Conservation (phyloP, 2,888 invertebrate species). For the Neria commutata region DNA sequence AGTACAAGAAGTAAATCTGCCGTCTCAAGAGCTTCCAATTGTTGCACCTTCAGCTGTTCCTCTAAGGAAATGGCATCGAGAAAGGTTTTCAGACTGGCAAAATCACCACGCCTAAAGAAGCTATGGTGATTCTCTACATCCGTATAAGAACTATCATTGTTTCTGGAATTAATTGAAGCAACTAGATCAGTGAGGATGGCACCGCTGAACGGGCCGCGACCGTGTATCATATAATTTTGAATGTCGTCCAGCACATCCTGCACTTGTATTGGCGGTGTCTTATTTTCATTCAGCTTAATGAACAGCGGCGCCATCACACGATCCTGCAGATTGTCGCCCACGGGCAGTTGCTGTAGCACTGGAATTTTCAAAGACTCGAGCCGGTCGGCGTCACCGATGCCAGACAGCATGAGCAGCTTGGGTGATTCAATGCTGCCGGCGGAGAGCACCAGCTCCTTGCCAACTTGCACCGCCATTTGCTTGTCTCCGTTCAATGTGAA, state of each 20-base stretch:
- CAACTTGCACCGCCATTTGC: slow-evolving; percentile 37
- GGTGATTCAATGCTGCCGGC: slow-evolving; percentile 56
- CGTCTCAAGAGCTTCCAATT: slow-evolving; percentile 23
- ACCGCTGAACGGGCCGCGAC: slow-evolving; percentile 63
- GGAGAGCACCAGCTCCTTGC: slow-evolving; percentile 52
- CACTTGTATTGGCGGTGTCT: slow-evolving; percentile 35
- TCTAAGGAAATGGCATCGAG: slow-evolving; percentile 30
- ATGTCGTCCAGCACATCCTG: slow-evolving; percentile 44
- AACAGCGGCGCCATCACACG: slow-evolving; percentile 68
- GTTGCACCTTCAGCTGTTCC: slow-evolving; percentile 17
- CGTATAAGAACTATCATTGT: slow-evolving; percentile 63
- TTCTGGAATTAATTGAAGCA: slow-evolving; percentile 65
- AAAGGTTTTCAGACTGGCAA: slow-evolving; percentile 21
- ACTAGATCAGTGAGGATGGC: slow-evolving; percentile 61
- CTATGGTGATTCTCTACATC: slow-evolving; percentile 66
- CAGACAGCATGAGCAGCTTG: slow-evolving; percentile 56
- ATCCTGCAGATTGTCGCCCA: slow-evolving; percentile 81
- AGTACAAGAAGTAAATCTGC: slow-evolving; percentile 42
- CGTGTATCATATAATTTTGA: slow-evolving; percentile 63
- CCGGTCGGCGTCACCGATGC: slow-evolving; percentile 49
- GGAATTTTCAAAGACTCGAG: slow-evolving; percentile 41
- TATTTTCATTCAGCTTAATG: slow-evolving; percentile 56
- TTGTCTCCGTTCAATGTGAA: slow-evolving; percentile 63
- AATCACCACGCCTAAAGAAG: slow-evolving; percentile 40
- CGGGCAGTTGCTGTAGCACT: slow-evolving; percentile 50